Base-by-base conservation (phyloP, 2,113 vertebrate genomes). In the Pitta sordida region DNA sequence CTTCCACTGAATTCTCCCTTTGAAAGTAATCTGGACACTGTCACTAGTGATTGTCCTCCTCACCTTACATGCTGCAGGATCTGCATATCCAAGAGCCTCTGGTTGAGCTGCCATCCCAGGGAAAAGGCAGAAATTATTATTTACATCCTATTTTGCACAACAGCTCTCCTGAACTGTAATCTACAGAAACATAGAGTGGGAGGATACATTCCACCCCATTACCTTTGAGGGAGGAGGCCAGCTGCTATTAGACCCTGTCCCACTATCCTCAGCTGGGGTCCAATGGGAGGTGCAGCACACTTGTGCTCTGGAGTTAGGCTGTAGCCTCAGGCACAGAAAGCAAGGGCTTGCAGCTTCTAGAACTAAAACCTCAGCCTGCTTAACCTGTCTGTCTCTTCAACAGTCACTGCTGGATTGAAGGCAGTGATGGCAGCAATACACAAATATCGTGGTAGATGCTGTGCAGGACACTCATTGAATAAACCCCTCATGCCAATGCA, bases 101-200 rank as follows among this genome's bases (percentile, higher is more conserved):
- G 48, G 7, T 11, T 70, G 62, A 94, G 55, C 59, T 91, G 82
- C 87, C 62, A 65, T 51, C 29, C 51, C 46, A 83, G 24, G 6
- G 17, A 74, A 85, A 89, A 83, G 63, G 62, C 74, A 89, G 37
- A 77, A 80, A 70, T 0, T 1, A 21, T 39, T 70, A 43, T 77
- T 83, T 34, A 68, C 16, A 46, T 29, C 92, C 81, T 67, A 15
- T 44, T 88, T 86, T 59, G 32, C 49, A 67, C 30, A 90, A 30
- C 51, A 83, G 36, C 29, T 90, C 43, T 89, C 63, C 51, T 83
- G 37, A 30, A 51, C 46, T 77, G 74, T 53, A 84, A 76, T 51
- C 26, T 64, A 67, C 48, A 67, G 63, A 56, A 74, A 67, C 0
- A 0, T 0, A 2, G 29, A 34, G 20, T 10, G 13, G 20, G 8